Conservation (phyloP, 2,797 vertebrate species). For the Spinibarbus caldwelli region DNA sequence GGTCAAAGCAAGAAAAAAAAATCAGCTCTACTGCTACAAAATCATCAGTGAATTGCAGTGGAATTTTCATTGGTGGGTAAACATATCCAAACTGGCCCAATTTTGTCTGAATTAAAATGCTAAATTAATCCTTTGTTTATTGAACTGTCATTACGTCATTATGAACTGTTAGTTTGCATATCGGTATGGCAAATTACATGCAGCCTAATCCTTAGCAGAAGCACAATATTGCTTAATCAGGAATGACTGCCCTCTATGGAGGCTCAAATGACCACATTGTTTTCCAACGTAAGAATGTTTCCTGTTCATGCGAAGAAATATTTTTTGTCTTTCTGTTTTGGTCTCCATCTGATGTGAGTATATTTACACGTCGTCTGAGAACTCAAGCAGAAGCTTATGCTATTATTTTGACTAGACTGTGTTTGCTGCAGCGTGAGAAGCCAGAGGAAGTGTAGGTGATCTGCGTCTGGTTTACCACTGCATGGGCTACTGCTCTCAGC, state of each 20-base stretch:
- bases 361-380: slow-evolving; percentile 56
- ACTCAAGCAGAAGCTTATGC: slow-evolving; percentile 71
- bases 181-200: neutral
- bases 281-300: neutral
- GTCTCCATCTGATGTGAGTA: slow-evolving; percentile 15
- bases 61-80: neutral
- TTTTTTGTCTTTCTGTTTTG: neutral
- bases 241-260: neutral
- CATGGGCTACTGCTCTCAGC: slow-evolving; percentile 61
- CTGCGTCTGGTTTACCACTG: slow-evolving; percentile 77
- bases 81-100: neutral
- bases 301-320: neutral
- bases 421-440: slow-evolving; percentile 73
- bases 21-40: neutral
- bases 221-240: neutral
- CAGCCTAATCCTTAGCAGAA: neutral
- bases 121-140: neutral
- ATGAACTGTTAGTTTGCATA: neutral
- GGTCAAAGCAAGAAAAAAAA: neutral
- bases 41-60: neutral
- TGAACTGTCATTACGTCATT: neutral
- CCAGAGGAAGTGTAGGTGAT: slow-evolving; percentile 85
- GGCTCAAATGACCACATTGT: neutral
- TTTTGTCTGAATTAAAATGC: neutral
- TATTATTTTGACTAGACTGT: slow-evolving; percentile 86